Evolutionary conservation across 2,113 vertebrate species (phyloP), one percentile per base, ranked within the genome.

Genomic region (Polyodon spathula): DNA sequence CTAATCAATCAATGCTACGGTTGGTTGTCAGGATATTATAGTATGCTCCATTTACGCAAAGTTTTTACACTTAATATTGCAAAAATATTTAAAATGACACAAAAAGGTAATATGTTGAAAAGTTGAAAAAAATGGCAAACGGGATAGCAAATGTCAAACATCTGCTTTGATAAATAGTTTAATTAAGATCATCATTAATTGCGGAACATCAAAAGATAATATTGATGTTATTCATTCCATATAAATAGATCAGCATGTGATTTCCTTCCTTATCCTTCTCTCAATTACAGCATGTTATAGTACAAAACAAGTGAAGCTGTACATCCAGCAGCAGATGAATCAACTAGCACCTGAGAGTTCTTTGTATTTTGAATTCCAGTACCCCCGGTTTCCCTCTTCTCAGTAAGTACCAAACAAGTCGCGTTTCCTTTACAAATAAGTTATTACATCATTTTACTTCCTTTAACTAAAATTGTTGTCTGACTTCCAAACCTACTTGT

Each of bases 371-470:
- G 68, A 81, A 83, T 79, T 77, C 74, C 62, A 82, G 80, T 78
- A 81, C 84, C 75, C 73, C 76, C 80, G 78, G 78, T 88, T 93
- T 94, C 92, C 91, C 85, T 85, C 86, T 84, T 80, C 83, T 70
- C 87, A 85, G 88, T 82, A 89, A 78, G 84, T 83, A 80, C 83
- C 85, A 90, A 90, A 91, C 89, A 90, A 84, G 85, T 81, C 81
- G 81, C 83, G 89, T 87, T 93, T 93, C 90, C 90, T 86, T 86
- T 81, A 84, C 83, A 88, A 88, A 89, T 83, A 86, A 78, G 78
- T 78, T 79, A 82, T 94, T 92, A 89, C 90, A 91, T 93, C 90
- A 92, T 85, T 74, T 69, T 62, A 81, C 86, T 94, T 93, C 93
- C 92, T 93, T 81, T 84, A 74, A 90, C 86, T 27, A 27, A 27